Conservation (phyloP, 2,113 vertebrate genomes). For the pig (Sus scrofa) region T2T-Sscrofa CM000820.6:54499001-54499500, state of each 20-base stretch:
- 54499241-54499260: slow-evolving; percentile 49
- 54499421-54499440: not conserved
- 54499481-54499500: not conserved
- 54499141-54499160: not conserved
- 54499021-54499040: not conserved
- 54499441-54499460: not conserved
- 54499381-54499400: not conserved
- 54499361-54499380: not conserved
- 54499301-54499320: slow-evolving; percentile 30
- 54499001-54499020: not conserved
- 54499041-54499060: slow-evolving; percentile 20
- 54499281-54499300: slow-evolving; percentile 34
- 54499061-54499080: not conserved
- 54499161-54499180: not conserved
- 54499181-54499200: not conserved
- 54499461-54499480: not conserved
- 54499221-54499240: not conserved
- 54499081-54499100: not conserved
- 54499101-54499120: not conserved
- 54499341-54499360: not conserved
- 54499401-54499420: not conserved
- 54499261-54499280: slow-evolving; percentile 38
- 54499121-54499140: slow-evolving; percentile 2
- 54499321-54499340: slow-evolving; percentile 49
- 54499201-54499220: slow-evolving; percentile 19